Evolutionary conservation across 2,888 invertebrate species (phyloP), one percentile per base, ranked within the genome.

Genomic region (Xestia sexstrigata): DNA sequence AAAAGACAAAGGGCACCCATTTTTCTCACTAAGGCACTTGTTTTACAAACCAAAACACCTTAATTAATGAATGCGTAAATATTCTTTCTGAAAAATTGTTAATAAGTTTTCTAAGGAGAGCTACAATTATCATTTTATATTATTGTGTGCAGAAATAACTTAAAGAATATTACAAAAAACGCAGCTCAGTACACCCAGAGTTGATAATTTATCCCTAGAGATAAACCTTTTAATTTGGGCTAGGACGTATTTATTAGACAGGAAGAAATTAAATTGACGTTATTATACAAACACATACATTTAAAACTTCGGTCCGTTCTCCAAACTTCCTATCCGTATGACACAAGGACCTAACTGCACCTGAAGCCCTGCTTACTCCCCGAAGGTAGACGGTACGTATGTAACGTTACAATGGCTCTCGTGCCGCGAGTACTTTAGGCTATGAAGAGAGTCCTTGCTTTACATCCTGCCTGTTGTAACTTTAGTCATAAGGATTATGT

Each of bases 381-480:
- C 13, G 13, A 65, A 42, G n/a, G 0, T 26, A 80, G 15, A 23
- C 15, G 30, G 35, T 78, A 68, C 39, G 5, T 66, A 55, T 39
- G 71, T 78, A 49, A 79, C 49, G 23, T 52, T 20, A 58, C 75
- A 63, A 72, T 73, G 75, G 66, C 71, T 65, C 87, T 87, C 67
- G 52, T 71, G 47, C 35, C 20, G 63, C 66, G 63, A 74, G 76
- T 71, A 75, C 87, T 87, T 74, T 79, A 79, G 0, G 8, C 35
- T 47, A 68, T 63, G 72, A 66, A 62, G 85, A 60, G 45, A 45
- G 58, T 78, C 70, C 79, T 79, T 45, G 63, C 73, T 73, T 82
- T 70, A 45, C 30, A 45, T 68, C 11, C 76, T 70, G 67, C 62
- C 42, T 65, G 39, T 39, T 78, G 73, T 26, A 71, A 62, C 26